phyloP scores from a whole-genome alignment of 2,113 vertebrate species.

The Microcebus jonahi region DNA sequence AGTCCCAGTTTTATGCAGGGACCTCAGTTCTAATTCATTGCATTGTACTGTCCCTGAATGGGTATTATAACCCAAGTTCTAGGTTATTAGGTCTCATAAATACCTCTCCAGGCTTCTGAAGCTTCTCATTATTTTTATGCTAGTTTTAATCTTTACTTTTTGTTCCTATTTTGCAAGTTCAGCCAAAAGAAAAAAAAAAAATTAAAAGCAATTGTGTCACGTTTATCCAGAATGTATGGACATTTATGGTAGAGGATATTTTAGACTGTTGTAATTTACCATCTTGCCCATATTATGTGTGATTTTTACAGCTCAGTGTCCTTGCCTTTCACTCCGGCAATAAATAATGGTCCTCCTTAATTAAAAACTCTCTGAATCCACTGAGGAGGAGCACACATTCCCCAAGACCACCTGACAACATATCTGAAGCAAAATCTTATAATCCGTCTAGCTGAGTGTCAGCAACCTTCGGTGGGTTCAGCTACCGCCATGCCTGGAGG shows the following conservation, averaged over 20 bases:
- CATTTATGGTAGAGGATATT: neutral
- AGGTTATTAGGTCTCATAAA: neutral
- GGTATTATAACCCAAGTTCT: neutral
- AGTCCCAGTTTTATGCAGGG: neutral
- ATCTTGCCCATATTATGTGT: neutral
- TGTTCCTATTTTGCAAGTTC: neutral
- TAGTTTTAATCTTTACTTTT: neutral
- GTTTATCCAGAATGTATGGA: neutral
- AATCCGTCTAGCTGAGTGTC: accelerated
- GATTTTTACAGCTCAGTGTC: neutral
- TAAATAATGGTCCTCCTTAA: neutral
- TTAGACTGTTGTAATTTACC: neutral
- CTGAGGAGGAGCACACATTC: neutral
- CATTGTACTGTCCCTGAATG: neutral
- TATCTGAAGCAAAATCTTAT: neutral
- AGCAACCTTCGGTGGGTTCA: accelerated
- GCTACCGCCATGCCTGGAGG: accelerated
- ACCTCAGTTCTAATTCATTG: neutral
- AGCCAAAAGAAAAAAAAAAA: neutral
- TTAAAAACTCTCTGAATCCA: neutral
- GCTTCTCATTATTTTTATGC: neutral
- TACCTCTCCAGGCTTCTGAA: neutral
- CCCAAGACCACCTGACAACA: neutral
- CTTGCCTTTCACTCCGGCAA: neutral
- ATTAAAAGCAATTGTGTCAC: neutral